Base-by-base conservation (phyloP, 2,797 vertebrate genomes). In the Botia kubotai region DNA sequence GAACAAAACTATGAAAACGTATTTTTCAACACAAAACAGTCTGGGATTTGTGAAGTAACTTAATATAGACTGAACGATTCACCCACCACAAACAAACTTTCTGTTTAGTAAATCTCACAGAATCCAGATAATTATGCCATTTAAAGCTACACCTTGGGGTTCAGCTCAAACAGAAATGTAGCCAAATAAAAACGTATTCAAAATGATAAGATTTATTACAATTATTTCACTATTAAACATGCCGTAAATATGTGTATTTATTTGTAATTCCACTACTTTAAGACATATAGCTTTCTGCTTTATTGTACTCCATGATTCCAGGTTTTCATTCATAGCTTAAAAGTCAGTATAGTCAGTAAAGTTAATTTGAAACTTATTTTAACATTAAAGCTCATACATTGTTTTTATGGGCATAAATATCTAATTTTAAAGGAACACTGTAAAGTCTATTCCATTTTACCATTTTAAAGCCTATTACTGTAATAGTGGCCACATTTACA, bases 401-500 rank as follows among this genome's bases (percentile, higher is more conserved):
- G 55, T 60, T 16, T 60, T 60, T 58, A 73, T 21, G 3, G 5
- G 53, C 33, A n/a, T 57, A n/a, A 26, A 77, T 21, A 72, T 58
- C 52, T 19, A 2, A 10, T 39, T 72, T 43, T 23, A 46, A 17
- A 60, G 8, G 8, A 69, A 33, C 2, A 6, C n/a, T 36, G 23
- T 26, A 26, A 26, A 26, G 23, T 26, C 23, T 26, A 26, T 26
- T 26, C 23, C 23, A 26, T 26, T 26, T 26, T 26, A 26, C 23
- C 23, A 26, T 26, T 26, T 26, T 26, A 26, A 1, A 26, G 26
- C 4, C 0, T 1, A 58, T 60, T 58, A 77, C 53, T 70, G 17
- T 10, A n/a, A 63, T 53, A 48, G 13, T 16, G 60, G 16, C 67
- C 26, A 17, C 17, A 71, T 70, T 70, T 62, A 60, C 76, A 21